These are phyloP conservation scores for Diachasmimorpha longicaudata DNA, from an alignment of 1,140 invertebrate species.

Conservation along the genomic window DNA sequence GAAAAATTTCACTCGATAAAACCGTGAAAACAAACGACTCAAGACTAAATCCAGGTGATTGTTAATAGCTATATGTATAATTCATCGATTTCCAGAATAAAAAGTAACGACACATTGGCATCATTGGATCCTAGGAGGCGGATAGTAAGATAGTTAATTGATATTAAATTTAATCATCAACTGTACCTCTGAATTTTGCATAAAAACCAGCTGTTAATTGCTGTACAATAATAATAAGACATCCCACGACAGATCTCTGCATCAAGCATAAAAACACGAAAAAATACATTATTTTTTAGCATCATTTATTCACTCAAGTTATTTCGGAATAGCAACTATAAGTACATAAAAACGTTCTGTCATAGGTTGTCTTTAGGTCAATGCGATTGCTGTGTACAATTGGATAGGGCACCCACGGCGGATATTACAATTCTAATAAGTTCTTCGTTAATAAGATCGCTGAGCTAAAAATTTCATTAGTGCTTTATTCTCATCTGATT, in stretches of 20 bases:
- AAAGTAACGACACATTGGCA: not conserved
- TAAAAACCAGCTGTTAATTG: not conserved
- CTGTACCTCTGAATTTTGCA: not conserved
- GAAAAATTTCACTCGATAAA: not conserved
- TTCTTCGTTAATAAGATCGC: not conserved
- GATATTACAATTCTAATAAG: not conserved
- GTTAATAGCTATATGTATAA: not conserved
- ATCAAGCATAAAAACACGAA: constrained; percentile 12
- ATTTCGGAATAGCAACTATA: constrained; percentile 16
- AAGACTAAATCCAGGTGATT: not conserved
- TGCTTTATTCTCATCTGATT: not conserved
- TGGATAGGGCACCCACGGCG: constrained; percentile 9
- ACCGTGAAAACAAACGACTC: not conserved
- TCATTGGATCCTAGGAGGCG: not conserved
- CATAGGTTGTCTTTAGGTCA: constrained; percentile 16
- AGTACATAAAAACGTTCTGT: constrained; percentile 29
- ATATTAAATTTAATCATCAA: not conserved
- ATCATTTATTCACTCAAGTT: not conserved
- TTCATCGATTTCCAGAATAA: not conserved
- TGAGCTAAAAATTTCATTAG: not conserved
- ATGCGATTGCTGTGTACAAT: constrained; percentile 5
- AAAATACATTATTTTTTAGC: not conserved
- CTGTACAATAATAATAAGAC: constrained; percentile 6
- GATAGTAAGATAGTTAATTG: not conserved
- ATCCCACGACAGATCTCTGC: constrained; percentile 10